Evolutionary conservation across 2,797 vertebrate species (phyloP), one percentile per base, ranked within the genome.

Genomic region (Emydoidea blandingii): DNA sequence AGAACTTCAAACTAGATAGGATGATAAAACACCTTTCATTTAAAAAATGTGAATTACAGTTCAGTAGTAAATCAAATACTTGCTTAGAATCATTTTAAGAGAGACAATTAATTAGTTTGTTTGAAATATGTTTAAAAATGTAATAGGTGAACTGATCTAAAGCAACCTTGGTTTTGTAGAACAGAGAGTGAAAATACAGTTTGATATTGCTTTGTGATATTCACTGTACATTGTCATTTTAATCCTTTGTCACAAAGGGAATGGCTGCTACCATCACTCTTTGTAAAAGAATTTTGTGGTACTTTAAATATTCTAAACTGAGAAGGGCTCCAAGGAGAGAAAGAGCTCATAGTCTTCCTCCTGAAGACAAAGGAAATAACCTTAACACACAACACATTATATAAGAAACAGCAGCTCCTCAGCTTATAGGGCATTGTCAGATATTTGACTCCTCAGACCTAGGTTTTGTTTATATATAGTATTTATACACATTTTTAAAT

Each of bases 51-150:
- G 16, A 95, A 56, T 90, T 91, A 62, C 3, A 5, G 44, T 89
- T 96, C 91, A 90, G 25, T 84, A 52, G 29, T 80, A 94, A 94
- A 74, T 91, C 37, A 95, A 94, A 93, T 96, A 87, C 2, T 91
- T 68, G 79, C 54, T 80, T 56, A 91, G 95, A 93, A 62, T 93
- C 19, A 49, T 91, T 92, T 91, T 87, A 87, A 44, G 72, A 90
- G 84, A 92, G 15, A 86, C 14, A 89, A 37, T 21, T 94, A 81
- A 84, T 88, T 87, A 79, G n/a, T 91, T 93, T 56, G 12, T 23
- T 93, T 95, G 76, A 93, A 76, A 47, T 56, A 25, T 62, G 10
- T 91, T 88, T 95, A 81, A 94, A 47, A 91, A 47, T 79, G 1
- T 90, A 56, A 41, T 57, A 57, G 85, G 8, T 88, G 86, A 86